Evolutionary conservation across 1,140 invertebrate species (phyloP).

Genomic region (Drosophila seguyi): DNA sequence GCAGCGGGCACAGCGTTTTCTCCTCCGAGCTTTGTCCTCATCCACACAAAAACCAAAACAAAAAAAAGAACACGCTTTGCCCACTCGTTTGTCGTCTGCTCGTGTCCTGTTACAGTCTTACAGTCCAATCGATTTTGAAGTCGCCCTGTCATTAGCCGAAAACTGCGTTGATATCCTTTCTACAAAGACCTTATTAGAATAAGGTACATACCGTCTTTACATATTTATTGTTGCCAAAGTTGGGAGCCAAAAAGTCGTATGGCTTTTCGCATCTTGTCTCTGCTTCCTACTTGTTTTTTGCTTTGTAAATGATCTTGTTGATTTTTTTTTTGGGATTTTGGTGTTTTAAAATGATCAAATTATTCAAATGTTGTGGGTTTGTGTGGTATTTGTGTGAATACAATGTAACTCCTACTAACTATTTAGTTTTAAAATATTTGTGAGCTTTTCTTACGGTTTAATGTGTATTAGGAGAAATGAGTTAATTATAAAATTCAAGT

Average conservation of each 20-base stretch:
- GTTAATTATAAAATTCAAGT: background rate
- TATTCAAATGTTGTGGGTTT: background rate
- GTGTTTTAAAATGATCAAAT: background rate
- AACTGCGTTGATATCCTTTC: slow-evolving; percentile 29
- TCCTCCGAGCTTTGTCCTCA: slow-evolving; percentile 36
- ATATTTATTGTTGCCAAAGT: background rate
- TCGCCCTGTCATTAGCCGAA: slow-evolving; percentile 17
- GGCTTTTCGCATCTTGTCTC: background rate
- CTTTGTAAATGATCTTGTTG: background rate
- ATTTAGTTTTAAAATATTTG: background rate
- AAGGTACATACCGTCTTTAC: background rate
- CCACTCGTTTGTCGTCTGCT: slow-evolving; percentile 41
- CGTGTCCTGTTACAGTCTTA: slow-evolving; percentile 66
- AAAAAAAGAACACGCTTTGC: slow-evolving; percentile 48
- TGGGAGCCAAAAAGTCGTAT: background rate
- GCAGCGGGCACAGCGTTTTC: slow-evolving; percentile 15
- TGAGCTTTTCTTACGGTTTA: background rate
- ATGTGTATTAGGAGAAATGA: background rate
- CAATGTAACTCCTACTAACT: background rate
- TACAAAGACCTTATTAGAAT: background rate
- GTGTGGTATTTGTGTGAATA: slow-evolving; percentile 6
- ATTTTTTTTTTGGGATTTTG: background rate
- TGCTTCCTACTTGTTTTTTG: background rate
- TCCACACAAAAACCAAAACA: too few species aligned
- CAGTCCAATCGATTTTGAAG: slow-evolving; percentile 17